Conservation (phyloP, 2,888 invertebrate genomes). For the Lacanobia oleracea region DNA sequence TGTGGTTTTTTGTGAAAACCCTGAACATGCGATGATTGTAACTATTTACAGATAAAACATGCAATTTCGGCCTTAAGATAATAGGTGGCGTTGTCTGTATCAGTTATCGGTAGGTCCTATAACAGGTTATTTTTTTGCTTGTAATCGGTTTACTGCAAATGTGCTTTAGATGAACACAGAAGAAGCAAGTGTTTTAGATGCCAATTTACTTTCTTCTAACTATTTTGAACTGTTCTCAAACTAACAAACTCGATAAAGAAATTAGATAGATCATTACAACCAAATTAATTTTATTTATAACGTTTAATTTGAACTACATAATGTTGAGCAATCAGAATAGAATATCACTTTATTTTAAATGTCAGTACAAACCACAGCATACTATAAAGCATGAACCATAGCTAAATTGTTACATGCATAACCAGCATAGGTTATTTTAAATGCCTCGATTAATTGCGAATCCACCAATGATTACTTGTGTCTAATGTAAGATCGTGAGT, state of each 20-base stretch:
- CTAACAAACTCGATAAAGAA: background rate
- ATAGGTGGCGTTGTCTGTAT: constrained; percentile 29
- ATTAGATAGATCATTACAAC: background rate
- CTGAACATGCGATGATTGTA: background rate
- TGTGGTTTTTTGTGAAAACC: background rate
- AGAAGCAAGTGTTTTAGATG: background rate
- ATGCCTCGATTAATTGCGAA: constrained; percentile 64
- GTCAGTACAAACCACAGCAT: background rate
- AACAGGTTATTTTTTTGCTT: background rate
- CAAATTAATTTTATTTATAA: background rate
- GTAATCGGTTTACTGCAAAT: background rate
- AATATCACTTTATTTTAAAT: constrained; percentile 29
- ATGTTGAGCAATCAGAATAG: background rate
- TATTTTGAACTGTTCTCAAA: background rate
- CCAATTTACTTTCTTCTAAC: too few species aligned
- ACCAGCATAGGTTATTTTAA: constrained; percentile 60
- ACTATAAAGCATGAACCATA: constrained; percentile 5
- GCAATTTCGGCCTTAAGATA: background rate
- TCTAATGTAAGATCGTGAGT: constrained; percentile 63
- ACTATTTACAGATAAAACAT: background rate
- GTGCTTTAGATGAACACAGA: background rate
- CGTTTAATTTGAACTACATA: background rate
- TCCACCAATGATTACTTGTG: constrained; percentile 66
- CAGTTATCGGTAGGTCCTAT: background rate
- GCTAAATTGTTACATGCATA: constrained; percentile 44